Evolutionary conservation across 2,888 invertebrate genomes (phyloP).

Genomic region (Stenichneumon culpator): DNA sequence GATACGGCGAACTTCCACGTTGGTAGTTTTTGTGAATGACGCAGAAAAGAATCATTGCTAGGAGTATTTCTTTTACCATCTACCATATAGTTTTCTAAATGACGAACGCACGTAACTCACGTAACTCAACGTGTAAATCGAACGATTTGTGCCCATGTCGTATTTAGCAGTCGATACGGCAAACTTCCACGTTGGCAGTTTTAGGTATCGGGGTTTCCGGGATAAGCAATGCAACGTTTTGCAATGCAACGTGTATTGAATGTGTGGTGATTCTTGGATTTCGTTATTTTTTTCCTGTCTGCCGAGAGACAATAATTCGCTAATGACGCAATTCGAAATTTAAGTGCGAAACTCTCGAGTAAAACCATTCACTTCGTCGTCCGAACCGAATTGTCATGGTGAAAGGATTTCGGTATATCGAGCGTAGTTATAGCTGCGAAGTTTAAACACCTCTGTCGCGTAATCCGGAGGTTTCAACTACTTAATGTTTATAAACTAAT

Average conservation of each 20-base stretch:
- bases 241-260: neutral
- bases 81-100: neutral
- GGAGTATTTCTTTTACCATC: neutral
- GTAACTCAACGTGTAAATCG: neutral
- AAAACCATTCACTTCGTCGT: neutral
- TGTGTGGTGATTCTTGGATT: neutral
- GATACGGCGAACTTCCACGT: too few relatives aligned
- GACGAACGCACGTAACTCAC: neutral
- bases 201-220: neutral
- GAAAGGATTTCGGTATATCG: slow-evolving; percentile 63
- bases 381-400: slow-evolving; percentile 48
- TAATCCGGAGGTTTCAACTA: slow-evolving; percentile 39
- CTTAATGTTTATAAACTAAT: slow-evolving; percentile 1
- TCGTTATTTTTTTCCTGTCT: neutral
- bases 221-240: neutral
- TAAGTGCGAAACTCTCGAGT: slow-evolving; percentile 1
- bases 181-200: neutral
- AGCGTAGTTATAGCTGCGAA: slow-evolving; percentile 46
- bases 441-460: slow-evolving; percentile 50
- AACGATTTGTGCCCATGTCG: neutral
- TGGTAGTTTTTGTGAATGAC: too few relatives aligned
- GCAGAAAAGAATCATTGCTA: neutral
- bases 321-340: neutral
- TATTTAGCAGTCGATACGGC: neutral
- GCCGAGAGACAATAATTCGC: neutral